These are phyloP conservation scores for Albula glossodonta DNA, from an alignment of 2,113 vertebrate species.

Conservation along the genomic window DNA sequence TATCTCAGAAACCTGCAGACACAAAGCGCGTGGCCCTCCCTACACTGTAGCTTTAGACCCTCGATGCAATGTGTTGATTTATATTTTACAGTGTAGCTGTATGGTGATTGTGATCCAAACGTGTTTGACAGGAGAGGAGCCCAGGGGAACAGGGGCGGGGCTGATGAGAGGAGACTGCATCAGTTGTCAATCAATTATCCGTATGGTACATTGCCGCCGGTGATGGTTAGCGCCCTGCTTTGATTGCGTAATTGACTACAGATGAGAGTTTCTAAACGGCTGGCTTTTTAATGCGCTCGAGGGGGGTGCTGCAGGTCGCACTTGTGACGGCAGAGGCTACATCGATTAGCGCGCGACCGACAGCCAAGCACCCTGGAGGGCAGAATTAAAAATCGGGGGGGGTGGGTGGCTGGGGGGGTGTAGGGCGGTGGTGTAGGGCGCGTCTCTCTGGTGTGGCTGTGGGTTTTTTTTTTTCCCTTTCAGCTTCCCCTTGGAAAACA, in stretches of 20 bases:
- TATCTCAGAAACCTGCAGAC: too few species aligned
- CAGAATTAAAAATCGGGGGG: conserved; percentile 31
- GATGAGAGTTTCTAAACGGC: neutral
- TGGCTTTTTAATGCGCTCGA: neutral
- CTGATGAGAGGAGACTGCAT: neutral
- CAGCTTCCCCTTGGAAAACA: conserved; percentile 48
- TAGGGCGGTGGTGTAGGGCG: too few species aligned
- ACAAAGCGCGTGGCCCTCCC: too few species aligned
- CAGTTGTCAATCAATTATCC: neutral
- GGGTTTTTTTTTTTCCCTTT: neutral
- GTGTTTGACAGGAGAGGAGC: too few species aligned
- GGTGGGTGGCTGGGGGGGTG: too few species aligned
- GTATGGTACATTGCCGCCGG: neutral
- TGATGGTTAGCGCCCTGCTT: conserved; percentile 42
- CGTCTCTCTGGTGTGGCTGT: too few species aligned
- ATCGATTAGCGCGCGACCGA: conserved; percentile 26
- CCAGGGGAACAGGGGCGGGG: too few species aligned
- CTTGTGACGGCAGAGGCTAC: conserved; percentile 42
- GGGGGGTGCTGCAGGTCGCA: neutral
- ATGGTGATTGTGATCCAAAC: too few species aligned
- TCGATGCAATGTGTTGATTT: too few species aligned
- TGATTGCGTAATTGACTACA: conserved; percentile 34
- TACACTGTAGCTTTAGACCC: too few species aligned
- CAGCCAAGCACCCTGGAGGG: conserved; percentile 23
- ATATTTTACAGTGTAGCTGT: too few species aligned